Percentiles rank a stretch among this genome's conserved stretches.
These are phyloP conservation scores for Micronycteris hirsuta DNA, from an alignment of 2,113 vertebrate genomes.

Conservation along the genomic window DNA sequence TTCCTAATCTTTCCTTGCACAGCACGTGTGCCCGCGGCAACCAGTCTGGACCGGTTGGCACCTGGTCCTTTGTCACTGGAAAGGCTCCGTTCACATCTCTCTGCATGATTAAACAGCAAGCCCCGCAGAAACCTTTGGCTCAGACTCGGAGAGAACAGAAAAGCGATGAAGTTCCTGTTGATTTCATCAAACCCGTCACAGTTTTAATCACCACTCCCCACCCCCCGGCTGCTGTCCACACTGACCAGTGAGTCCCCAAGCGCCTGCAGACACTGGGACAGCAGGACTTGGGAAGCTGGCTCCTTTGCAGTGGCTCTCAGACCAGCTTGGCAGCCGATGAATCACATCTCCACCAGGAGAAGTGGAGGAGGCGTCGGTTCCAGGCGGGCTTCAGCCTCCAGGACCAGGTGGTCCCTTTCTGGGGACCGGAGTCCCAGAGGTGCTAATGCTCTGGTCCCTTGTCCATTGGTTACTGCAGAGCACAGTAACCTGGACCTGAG, in stretches of 20 bases:
- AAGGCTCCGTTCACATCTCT: not conserved
- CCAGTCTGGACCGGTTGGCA: not conserved
- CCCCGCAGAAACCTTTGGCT: not conserved
- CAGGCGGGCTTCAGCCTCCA: fast-evolving
- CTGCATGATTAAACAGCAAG: not conserved
- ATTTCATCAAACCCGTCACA: too few species aligned
- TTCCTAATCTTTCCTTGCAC: not conserved
- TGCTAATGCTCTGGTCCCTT: not conserved
- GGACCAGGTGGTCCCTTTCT: not conserved
- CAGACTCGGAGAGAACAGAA: not conserved
- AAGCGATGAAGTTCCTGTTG: not conserved
- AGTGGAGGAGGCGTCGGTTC: fast-evolving
- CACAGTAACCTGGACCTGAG: not conserved
- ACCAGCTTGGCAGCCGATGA: not conserved
- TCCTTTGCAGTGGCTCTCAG: not conserved
- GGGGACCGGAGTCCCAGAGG: not conserved
- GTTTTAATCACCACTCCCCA: too few species aligned
- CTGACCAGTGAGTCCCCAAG: not conserved
- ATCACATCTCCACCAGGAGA: not conserved
- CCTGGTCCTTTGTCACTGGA: not conserved
- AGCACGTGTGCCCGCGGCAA: not conserved
- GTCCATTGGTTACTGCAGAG: fast-evolving
- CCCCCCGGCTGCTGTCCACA: too few species aligned
- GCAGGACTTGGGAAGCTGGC: not conserved
- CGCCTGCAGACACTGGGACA: fast-evolving